phyloP scores from a whole-genome alignment of 2,888 invertebrate species.

The Rhyacophila evoluta region DNA sequence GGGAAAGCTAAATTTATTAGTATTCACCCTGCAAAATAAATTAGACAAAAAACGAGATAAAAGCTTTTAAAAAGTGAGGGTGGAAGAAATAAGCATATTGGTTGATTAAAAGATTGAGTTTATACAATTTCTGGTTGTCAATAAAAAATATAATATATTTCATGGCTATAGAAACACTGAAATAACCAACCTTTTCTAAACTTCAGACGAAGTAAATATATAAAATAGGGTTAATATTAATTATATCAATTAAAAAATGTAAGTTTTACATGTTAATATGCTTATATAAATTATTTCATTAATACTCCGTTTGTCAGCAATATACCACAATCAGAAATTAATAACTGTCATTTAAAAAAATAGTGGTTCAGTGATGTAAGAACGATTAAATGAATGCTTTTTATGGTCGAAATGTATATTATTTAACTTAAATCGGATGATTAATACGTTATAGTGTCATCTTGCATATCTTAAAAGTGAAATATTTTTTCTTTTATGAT shows the following conservation, averaged over 20 bases:
- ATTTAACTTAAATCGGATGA: not conserved
- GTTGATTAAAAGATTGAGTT: too few species aligned
- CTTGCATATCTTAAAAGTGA: not conserved
- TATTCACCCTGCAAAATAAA: too few species aligned
- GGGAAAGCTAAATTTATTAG: too few species aligned
- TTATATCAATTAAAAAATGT: not conserved
- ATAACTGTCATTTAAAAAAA: not conserved
- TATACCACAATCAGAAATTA: not conserved
- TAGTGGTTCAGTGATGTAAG: slow-evolving; percentile 38
- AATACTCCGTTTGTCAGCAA: not conserved
- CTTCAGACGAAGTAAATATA: slow-evolving; percentile 24
- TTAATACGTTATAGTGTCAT: not conserved
- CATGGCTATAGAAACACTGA: not conserved
- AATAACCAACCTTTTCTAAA: not conserved
- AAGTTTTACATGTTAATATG: not conserved
- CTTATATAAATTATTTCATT: not conserved
- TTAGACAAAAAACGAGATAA: too few species aligned
- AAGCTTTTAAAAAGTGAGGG: too few species aligned
- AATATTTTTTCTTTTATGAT: slow-evolving; percentile 53
- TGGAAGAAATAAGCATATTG: too few species aligned
- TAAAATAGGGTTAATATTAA: slow-evolving; percentile 3
- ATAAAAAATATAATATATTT: too few species aligned
- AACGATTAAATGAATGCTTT: not conserved
- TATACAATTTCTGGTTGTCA: too few species aligned
- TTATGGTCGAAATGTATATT: not conserved